A percentile compares a stretch with the other conserved stretches of the same genome.
Conservation (phyloP, 2,888 invertebrate genomes). For the Sinopyrophorus schimmeli region DNA sequence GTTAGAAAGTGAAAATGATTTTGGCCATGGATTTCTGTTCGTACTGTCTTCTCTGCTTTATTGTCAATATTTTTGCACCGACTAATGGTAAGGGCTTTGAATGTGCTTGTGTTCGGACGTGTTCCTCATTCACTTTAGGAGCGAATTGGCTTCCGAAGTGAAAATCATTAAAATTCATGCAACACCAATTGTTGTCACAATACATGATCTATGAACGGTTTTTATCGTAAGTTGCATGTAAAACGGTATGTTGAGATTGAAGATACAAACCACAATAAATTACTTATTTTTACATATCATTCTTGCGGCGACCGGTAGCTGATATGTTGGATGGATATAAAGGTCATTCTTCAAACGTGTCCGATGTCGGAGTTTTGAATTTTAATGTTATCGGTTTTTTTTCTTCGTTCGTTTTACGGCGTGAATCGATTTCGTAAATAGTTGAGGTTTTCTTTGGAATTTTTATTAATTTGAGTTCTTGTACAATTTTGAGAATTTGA, state of each 20-base stretch:
- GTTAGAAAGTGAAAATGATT: slow-evolving; percentile 18
- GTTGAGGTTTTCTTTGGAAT: too few species aligned
- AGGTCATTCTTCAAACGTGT: slow-evolving; percentile 14
- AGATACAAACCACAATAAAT: slow-evolving; percentile 16
- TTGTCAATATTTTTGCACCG: slow-evolving; percentile 1
- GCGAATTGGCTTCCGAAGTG: too few species aligned
- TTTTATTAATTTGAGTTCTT: too few species aligned
- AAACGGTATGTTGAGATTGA: slow-evolving; percentile 14
- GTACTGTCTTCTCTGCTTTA: slow-evolving; percentile 3
- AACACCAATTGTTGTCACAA: neutral
- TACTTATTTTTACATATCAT: slow-evolving; percentile 19
- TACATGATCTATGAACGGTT: slow-evolving; percentile 10
- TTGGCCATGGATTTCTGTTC: slow-evolving; percentile 14
- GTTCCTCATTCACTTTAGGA: too few species aligned
- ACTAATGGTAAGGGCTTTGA: slow-evolving; percentile 11
- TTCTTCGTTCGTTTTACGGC: too few species aligned
- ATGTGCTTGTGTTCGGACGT: too few species aligned
- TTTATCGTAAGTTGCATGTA: slow-evolving; percentile 12
- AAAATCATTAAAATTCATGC: too few species aligned
- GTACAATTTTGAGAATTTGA: too few species aligned
- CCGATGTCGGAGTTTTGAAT: too few species aligned
- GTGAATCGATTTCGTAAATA: too few species aligned
- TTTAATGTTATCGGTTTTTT: too few species aligned
- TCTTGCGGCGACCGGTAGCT: slow-evolving; percentile 13
- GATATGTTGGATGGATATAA: slow-evolving; percentile 7